Evolutionary conservation across 2,888 invertebrate genomes (phyloP).

Genomic region (Hemistola chrysoprasaria): DNA sequence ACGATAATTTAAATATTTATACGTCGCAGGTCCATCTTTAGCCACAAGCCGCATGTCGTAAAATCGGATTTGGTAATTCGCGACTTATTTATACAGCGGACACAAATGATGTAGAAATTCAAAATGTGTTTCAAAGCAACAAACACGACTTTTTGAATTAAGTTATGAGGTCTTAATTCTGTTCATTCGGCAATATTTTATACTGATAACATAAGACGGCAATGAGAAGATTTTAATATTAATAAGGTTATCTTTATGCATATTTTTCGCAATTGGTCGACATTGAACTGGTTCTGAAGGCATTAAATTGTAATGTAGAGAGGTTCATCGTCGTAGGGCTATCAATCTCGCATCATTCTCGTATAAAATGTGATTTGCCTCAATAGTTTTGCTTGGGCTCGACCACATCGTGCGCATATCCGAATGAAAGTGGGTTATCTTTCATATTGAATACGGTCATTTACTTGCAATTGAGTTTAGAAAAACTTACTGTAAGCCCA

Average conservation of each 20-base stretch:
- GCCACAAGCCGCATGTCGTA: conserved; percentile 25
- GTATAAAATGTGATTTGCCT: conserved; percentile 40
- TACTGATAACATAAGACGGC: conserved; percentile 9
- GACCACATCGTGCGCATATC: conserved; percentile 30
- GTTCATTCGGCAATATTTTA: conserved; percentile 19
- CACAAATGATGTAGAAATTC: conserved; percentile 36
- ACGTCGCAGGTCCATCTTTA: conserved; percentile 14
- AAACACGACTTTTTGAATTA: conserved; percentile 30
- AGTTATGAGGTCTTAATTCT: background rate
- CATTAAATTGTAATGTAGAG: conserved; percentile 19
- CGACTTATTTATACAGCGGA: conserved; percentile 38
- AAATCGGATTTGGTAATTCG: conserved; percentile 38
- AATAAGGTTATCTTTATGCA: conserved; percentile 9
- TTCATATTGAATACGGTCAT: conserved; percentile 27
- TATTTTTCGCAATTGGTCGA: conserved; percentile 16
- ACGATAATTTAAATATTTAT: conserved; percentile 15
- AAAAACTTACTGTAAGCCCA: conserved; percentile 9
- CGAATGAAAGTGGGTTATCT: conserved; percentile 47
- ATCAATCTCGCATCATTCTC: conserved; percentile 40
- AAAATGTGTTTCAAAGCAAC: conserved; percentile 44
- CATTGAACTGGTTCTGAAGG: conserved; percentile 24
- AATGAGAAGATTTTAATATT: conserved; percentile 9
- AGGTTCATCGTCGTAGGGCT: conserved; percentile 16
- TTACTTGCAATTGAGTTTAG: conserved; percentile 16
- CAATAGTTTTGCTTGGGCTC: conserved; percentile 30